Conservation (phyloP, 2,113 vertebrate species). For the Gobius niger region DNA sequence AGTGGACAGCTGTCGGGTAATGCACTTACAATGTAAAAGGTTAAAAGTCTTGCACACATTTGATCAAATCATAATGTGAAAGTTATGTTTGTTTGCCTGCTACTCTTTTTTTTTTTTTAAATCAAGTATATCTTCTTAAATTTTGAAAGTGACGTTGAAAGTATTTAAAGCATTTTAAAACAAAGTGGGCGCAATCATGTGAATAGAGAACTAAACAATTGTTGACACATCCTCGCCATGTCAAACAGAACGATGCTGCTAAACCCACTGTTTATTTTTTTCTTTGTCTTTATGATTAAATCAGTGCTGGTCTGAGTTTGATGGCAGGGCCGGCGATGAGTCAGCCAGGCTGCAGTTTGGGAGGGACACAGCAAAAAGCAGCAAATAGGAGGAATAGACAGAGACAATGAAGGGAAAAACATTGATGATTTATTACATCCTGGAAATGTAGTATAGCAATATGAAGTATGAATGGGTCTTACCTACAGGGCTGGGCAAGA, state of each 20-base stretch:
- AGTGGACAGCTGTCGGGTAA: constrained; percentile 38
- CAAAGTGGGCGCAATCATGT: neutral
- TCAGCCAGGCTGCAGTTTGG: constrained; percentile 75
- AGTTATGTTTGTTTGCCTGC: too few relatives aligned
- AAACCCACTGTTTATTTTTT: constrained; percentile 59
- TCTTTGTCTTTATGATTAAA: constrained; percentile 72
- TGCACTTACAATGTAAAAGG: constrained; percentile 31
- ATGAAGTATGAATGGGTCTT: too few relatives aligned
- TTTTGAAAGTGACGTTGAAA: neutral
- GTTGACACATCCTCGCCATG: constrained; percentile 50
- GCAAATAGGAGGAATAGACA: constrained; percentile 23
- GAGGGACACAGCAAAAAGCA: constrained; percentile 58
- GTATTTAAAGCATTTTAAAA: neutral
- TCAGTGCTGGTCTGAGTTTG: constrained; percentile 75
- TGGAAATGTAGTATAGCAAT: too few relatives aligned
- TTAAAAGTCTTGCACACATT: neutral
- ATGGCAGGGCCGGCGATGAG: constrained; percentile 75
- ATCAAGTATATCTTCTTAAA: neutral
- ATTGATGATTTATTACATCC: constrained; percentile 15
- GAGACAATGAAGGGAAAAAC: constrained; percentile 27
- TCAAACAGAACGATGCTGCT: constrained; percentile 34
- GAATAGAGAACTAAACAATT: neutral
- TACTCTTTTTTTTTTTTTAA: constrained; percentile 21
- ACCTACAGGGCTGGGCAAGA: too few relatives aligned
- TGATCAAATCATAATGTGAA: too few relatives aligned